Conservation (phyloP, 2,797 vertebrate species). For the Gobionotothen gibberifrons region DNA sequence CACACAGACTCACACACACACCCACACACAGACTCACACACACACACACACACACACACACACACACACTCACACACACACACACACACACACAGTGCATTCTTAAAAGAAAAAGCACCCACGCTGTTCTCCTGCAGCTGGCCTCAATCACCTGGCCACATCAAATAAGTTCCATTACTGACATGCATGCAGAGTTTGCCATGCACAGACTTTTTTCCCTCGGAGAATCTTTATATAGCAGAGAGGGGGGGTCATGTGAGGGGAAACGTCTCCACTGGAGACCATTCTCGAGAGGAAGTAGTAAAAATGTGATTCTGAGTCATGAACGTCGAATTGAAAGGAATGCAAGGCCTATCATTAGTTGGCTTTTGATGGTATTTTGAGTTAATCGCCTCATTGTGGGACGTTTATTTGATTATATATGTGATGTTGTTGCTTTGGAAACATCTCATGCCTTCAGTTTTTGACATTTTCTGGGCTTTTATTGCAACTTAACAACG, state of each 20-base stretch:
- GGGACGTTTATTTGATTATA: neutral
- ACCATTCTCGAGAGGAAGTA: conserved; percentile 29
- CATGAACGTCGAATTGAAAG: conserved; percentile 9
- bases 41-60: conserved; percentile 15
- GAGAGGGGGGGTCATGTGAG: conserved; percentile 29
- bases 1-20: conserved; percentile 11
- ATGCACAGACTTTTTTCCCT: conserved; percentile 43
- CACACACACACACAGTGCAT: neutral
- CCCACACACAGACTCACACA: neutral
- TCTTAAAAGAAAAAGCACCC: conserved; percentile 38
- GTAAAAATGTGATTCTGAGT: conserved; percentile 30
- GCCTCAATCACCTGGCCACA: conserved; percentile 77
- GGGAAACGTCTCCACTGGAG: conserved; percentile 38
- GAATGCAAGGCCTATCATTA: conserved; percentile 15
- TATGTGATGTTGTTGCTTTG: neutral
- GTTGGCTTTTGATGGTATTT: neutral
- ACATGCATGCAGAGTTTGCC: conserved; percentile 58
- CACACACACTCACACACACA: conserved; percentile 4
- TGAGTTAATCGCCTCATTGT: neutral
- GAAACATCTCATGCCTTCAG: neutral
- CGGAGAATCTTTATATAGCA: conserved; percentile 74
- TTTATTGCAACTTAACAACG: neutral
- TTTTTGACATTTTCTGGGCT: neutral
- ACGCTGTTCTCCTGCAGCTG: conserved; percentile 60
- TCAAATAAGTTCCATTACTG: conserved; percentile 66